These are phyloP conservation scores for Vultur gryphus DNA, from an alignment of 2,797 vertebrate genomes.

Conservation along the genomic window DNA sequence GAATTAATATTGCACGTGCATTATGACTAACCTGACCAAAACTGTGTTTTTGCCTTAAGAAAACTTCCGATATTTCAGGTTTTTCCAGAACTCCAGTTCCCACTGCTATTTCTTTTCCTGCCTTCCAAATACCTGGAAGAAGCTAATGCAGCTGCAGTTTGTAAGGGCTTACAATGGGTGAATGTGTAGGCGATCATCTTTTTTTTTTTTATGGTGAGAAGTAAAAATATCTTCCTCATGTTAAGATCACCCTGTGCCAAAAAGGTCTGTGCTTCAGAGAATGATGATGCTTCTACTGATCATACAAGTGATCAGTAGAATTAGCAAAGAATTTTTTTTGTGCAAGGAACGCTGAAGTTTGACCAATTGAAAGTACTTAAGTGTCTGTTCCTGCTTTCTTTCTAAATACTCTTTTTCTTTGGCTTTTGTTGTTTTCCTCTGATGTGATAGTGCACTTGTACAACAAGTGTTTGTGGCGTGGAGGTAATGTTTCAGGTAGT, in stretches of 20 bases:
- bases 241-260: neutral
- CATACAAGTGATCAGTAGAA: neutral
- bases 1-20: neutral
- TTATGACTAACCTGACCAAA: neutral
- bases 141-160: neutral
- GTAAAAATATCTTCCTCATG: neutral
- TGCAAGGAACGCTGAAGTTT: neutral
- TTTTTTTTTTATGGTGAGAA: neutral
- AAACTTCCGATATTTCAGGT: neutral
- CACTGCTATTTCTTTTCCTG: neutral
- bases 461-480: neutral
- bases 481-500: neutral
- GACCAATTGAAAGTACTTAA: neutral
- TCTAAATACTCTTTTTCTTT: neutral
- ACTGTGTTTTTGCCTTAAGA: neutral
- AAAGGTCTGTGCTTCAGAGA: neutral
- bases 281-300: neutral
- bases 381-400: neutral
- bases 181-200: neutral
- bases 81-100: neutral
- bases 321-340: neutral
- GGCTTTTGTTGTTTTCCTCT: neutral
- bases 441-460: neutral
- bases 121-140: neutral
- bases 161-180: neutral